Percentiles rank a stretch among this genome's conserved stretches.
These are phyloP conservation scores for Penaeus vannamei DNA, from an alignment of 1,140 invertebrate genomes.

Conservation along the genomic window DNA sequence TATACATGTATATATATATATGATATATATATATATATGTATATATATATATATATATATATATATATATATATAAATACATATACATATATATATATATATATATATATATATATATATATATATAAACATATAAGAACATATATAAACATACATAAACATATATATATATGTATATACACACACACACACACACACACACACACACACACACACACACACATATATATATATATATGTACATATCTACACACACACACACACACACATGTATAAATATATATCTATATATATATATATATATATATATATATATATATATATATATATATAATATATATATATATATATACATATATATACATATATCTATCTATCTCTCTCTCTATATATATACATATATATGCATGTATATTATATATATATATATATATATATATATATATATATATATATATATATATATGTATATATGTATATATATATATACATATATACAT, in stretches of 20 bases:
- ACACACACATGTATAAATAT: not conserved
- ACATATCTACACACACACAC: not conserved
- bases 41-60: too few relatives aligned
- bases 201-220: not conserved
- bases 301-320: not conserved
- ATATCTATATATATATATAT: slow-evolving; percentile 21
- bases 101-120: too few relatives aligned
- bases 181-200: not conserved
- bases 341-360: too few relatives aligned
- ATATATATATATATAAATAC: too few relatives aligned
- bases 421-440: too few relatives aligned
- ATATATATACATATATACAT: not conserved
- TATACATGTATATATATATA: too few relatives aligned
- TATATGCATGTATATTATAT: too few relatives aligned
- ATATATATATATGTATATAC: not conserved
- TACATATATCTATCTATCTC: too few relatives aligned
- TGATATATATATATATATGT: too few relatives aligned
- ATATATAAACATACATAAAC: not conserved
- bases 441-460: too few relatives aligned
- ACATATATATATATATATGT: not conserved
- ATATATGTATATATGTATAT: not conserved
- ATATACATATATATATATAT: too few relatives aligned
- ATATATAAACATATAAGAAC: not conserved
- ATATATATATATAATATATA: slow-evolving; percentile 4
- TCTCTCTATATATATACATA: too few relatives aligned